Percentiles rank a stretch among this genome's conserved stretches.
Conservation (phyloP, 2,113 vertebrate species). For the Patagioenas fasciata region DNA sequence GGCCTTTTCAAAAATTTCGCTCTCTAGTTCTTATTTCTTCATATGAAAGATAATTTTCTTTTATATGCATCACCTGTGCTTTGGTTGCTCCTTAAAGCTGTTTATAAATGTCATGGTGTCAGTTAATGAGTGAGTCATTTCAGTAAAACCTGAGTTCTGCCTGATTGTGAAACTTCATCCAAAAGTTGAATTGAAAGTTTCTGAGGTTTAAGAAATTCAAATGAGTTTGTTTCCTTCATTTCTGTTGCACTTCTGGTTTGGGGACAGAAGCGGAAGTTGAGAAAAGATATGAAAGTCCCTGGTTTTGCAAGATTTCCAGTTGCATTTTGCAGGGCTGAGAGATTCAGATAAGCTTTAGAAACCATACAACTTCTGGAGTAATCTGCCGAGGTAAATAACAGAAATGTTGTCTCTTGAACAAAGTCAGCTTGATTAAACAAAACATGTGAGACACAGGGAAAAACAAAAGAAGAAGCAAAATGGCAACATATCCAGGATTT, state of each 20-base stretch:
- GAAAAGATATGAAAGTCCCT: not conserved
- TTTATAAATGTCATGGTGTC: not conserved
- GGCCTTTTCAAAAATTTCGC: not conserved
- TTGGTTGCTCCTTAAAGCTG: not conserved
- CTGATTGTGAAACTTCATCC: not conserved
- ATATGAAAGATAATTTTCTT: not conserved
- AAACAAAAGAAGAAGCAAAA: conserved; percentile 9
- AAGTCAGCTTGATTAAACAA: not conserved
- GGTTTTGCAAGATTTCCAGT: not conserved
- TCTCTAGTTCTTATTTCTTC: not conserved
- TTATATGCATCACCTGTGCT: not conserved
- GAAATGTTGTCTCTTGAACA: not conserved
- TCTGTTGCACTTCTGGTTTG: conserved; percentile 35
- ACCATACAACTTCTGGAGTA: not conserved
- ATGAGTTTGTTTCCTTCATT: conserved; percentile 25
- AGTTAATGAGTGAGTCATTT: not conserved
- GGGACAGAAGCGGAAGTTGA: conserved; percentile 27
- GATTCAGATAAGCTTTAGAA: not conserved
- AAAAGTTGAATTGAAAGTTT: conserved; percentile 42
- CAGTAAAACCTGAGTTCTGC: not conserved
- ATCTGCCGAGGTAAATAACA: conserved; percentile 5
- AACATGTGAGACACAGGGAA: not conserved
- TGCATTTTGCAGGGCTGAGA: not conserved
- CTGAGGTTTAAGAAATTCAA: not conserved
- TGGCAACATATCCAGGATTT: not conserved